These are phyloP conservation scores for Microplitis mediator DNA, from an alignment of 1,140 invertebrate species.

Conservation along the genomic window DNA sequence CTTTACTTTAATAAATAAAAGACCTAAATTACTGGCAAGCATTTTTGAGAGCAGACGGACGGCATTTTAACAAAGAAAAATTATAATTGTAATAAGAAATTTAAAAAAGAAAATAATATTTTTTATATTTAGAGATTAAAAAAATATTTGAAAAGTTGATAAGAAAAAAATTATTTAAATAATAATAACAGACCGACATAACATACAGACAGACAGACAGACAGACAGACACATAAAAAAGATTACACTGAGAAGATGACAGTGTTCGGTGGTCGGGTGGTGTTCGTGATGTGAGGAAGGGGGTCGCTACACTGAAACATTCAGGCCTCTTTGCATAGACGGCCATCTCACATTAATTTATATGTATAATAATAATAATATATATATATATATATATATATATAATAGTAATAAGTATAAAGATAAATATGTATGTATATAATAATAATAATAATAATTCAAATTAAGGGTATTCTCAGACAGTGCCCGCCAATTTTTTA, in stretches of 20 bases:
- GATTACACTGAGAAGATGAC: conserved; percentile 55
- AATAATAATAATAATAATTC: not conserved
- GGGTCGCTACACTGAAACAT: conserved; percentile 61
- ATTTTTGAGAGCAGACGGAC: not conserved
- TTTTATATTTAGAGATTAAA: not conserved
- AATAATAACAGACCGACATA: conserved; percentile 26
- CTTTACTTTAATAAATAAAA: not conserved
- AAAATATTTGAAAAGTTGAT: not conserved
- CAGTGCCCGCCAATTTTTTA: too few species aligned
- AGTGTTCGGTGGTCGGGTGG: conserved; percentile 57
- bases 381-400: not conserved
- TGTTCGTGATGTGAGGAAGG: conserved; percentile 55
- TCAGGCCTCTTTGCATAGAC: conserved; percentile 54
- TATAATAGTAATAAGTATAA: not conserved
- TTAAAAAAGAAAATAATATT: too few species aligned
- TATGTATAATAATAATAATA: not conserved
- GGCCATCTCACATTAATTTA: conserved; percentile 47
- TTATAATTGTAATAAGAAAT: too few species aligned
- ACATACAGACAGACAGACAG: conserved; percentile 42
- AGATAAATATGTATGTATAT: not conserved
- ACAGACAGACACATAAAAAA: conserved; percentile 51
- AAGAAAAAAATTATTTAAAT: not conserved
- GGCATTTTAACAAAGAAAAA: not conserved
- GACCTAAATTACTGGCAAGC: not conserved
- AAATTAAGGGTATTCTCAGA: not conserved